These are phyloP conservation scores for Parazoanthus swiftii DNA, from an alignment of 92 coral and sea anemone species.

Conservation along the genomic window DNA sequence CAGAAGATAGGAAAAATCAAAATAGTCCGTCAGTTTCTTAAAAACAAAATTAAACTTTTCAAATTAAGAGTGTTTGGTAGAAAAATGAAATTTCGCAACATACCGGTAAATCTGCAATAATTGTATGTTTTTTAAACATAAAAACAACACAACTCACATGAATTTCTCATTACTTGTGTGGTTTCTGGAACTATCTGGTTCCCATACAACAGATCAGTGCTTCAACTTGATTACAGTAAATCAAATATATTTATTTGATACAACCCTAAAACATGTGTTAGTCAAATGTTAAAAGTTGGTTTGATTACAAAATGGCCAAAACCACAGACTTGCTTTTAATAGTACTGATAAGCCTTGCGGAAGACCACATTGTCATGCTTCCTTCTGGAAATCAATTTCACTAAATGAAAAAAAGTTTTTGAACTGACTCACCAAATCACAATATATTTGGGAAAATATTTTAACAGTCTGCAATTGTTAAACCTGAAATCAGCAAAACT, in stretches of 20 bases:
- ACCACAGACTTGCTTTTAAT: slow-evolving; percentile 30
- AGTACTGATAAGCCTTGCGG: background rate
- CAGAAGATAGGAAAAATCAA: background rate
- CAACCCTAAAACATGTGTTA: background rate
- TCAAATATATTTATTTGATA: slow-evolving; percentile 1
- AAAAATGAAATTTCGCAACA: background rate
- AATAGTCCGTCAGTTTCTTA: background rate
- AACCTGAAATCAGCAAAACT: background rate
- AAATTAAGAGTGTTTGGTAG: background rate
- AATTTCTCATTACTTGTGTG: background rate
- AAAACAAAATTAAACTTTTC: background rate
- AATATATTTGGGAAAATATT: background rate
- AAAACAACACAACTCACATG: background rate
- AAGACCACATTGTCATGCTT: background rate
- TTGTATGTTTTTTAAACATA: background rate
- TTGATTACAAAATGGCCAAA: slow-evolving; percentile 16
- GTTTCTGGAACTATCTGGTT: background rate
- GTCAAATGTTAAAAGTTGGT: slow-evolving; percentile 13
- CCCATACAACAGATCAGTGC: background rate
- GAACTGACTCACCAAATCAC: background rate
- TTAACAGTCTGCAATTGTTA: background rate
- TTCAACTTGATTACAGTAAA: background rate
- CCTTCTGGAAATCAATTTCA: background rate
- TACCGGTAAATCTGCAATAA: background rate
- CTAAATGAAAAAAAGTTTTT: background rate